A percentile compares a stretch with the other conserved stretches of the same genome.
Evolutionary conservation across 2,797 vertebrate genomes (phyloP).

Genomic region (Cetoscarus ocellatus): DNA sequence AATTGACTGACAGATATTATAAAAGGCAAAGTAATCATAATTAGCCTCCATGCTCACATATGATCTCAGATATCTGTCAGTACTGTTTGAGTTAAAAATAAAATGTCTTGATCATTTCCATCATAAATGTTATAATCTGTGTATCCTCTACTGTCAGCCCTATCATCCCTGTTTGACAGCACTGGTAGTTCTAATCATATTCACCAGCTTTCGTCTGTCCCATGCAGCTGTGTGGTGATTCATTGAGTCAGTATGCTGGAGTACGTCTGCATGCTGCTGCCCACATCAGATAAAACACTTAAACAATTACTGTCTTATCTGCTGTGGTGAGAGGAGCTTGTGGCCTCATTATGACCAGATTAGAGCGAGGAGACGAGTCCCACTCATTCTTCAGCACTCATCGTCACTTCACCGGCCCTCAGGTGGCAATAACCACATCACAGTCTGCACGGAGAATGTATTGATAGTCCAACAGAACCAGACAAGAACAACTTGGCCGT

Average conservation of each 20-base stretch:
- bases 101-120: not conserved
- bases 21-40: too few species aligned
- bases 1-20: too few species aligned
- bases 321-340: constrained; percentile 73
- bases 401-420: constrained; percentile 60
- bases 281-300: constrained; percentile 84
- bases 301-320: constrained; percentile 86
- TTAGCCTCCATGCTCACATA: too few species aligned
- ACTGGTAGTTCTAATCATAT: constrained; percentile 6
- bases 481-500: constrained; percentile 11
- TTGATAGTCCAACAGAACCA: constrained; percentile 40
- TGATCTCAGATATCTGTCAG: too few species aligned
- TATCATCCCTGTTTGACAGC: not conserved
- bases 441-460: constrained; percentile 42
- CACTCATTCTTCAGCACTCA: constrained; percentile 55
- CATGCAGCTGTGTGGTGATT: constrained; percentile 26
- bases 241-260: constrained; percentile 53
- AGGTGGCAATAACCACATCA: constrained; percentile 75
- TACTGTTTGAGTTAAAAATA: too few species aligned
- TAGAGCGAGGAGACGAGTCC: constrained; percentile 66
- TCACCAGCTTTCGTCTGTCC: constrained; percentile 19
- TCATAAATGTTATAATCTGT: not conserved
- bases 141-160: not conserved
- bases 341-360: constrained; percentile 84
- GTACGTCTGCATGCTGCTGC: constrained; percentile 63